Evolutionary conservation across 2,797 vertebrate genomes (phyloP).

Genomic region (Taeniopygia guttata): DNA sequence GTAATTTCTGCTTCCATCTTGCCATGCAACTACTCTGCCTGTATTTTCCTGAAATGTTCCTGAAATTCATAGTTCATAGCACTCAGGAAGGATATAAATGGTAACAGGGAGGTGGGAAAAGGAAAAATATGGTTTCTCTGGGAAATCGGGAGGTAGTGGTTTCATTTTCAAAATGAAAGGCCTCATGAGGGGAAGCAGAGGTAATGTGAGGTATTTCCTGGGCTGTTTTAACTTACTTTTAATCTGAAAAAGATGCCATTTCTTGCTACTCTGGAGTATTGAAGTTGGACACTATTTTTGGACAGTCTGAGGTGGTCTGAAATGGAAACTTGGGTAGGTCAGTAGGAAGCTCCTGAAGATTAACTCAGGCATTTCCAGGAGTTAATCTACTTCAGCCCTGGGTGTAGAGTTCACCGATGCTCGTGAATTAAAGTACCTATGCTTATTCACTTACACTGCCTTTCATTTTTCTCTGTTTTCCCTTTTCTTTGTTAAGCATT

Average conservation of each 20-base stretch:
- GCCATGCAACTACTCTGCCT: neutral
- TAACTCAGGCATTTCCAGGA: neutral
- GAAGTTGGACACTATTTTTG: neutral
- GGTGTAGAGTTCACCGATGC: neutral
- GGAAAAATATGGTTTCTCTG: neutral
- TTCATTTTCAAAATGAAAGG: neutral
- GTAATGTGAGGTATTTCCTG: neutral
- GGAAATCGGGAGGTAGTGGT: neutral
- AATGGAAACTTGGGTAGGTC: neutral
- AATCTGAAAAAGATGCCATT: neutral
- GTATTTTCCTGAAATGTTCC: neutral
- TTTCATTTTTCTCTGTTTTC: constrained; percentile 64
- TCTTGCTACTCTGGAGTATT: neutral
- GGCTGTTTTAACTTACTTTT: neutral
- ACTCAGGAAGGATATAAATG: neutral
- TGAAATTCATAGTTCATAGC: neutral
- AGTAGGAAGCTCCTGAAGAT: neutral
- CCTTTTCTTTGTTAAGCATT: constrained; percentile 73
- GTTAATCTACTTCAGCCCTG: neutral
- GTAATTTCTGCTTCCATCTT: neutral
- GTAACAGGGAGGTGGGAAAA: neutral
- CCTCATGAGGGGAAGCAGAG: neutral
- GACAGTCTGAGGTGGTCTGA: neutral
- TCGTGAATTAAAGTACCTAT: neutral
- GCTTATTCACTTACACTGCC: constrained; percentile 50